Base-by-base conservation (phyloP, 2,797 vertebrate species). In the Cossypha heuglini region DNA sequence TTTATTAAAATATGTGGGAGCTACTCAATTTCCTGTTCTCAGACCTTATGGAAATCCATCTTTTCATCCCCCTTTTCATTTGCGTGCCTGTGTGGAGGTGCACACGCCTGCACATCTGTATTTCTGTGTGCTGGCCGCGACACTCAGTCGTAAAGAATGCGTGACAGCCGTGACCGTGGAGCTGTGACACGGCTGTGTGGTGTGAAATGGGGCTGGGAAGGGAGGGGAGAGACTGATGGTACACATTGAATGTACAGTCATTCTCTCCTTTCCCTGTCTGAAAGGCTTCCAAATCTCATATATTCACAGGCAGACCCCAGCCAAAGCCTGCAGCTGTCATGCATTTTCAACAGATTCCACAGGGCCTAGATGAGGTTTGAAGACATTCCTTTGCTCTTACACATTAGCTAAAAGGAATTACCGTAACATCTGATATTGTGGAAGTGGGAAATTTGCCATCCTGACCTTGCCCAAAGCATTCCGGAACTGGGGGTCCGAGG, bases 321-420 rank as follows among this genome's bases (percentile, higher is more conserved):
- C 99, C 98, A 99, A 98, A 98, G 98, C 98, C 97, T 82, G 98
- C 99, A 99, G 99, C 99, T 99, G 99, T 99, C 99, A 98, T 98
- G 98, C 98, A 99, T 99, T 99, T 99, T 99, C 98, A 99, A 99
- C 99, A 99, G 99, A 99, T 99, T 99, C 99, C 98, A 98, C 97
- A 98, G 98, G 98, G 98, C 98, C 98, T 98, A 95, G 98, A 99
- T 98, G 98, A 98, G 98, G 98, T 98, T 98, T 97, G 98, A 97
- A 99, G 98, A 98, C 98, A 99, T 99, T 99, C 99, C 98, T 99
- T 98, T 97, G 96, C 98, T 98, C 98, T 99, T 98, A 99, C 99
- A 99, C 98, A 98, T 98, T 93, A 98, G 98, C 98, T 98, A 98
- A 98, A 98, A 99, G 98, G 98, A 99, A 99, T 99, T 99, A 99